phyloP scores from a whole-genome alignment of 2,113 vertebrate species.

The Nannospalax galili region DNA sequence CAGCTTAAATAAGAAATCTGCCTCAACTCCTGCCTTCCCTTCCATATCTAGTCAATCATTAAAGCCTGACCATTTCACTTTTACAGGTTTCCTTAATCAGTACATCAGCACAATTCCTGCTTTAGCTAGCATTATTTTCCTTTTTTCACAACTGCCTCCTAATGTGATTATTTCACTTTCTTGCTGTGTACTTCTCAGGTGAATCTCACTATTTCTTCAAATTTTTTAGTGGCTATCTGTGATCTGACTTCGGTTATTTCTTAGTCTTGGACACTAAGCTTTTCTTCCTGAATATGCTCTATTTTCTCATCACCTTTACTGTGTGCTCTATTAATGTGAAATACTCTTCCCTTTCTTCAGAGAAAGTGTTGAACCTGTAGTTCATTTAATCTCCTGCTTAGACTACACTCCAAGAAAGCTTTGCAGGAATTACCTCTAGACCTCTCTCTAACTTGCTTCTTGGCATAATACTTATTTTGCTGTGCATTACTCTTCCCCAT shows the following conservation, averaged over 20 bases:
- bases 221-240: neutral
- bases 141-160: neutral
- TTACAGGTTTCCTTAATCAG: neutral
- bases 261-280: conserved; percentile 10
- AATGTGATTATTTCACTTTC: neutral
- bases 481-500: neutral
- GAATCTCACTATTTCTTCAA: neutral
- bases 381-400: conserved; percentile 6
- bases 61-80: neutral
- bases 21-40: neutral
- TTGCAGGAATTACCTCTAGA: neutral
- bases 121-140: neutral
- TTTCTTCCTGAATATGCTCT: neutral
- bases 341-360: neutral
- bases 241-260: neutral
- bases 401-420: neutral
- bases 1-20: conserved; percentile 23
- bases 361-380: neutral
- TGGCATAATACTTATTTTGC: neutral
- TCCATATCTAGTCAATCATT: neutral
- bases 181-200: neutral
- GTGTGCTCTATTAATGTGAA: conserved; percentile 34
- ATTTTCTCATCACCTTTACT: conserved; percentile 25
- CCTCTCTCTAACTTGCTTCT: neutral
- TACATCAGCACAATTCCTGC: neutral